phyloP scores from a whole-genome alignment of 2,113 vertebrate species.

The Tupaia chinensis region DNA sequence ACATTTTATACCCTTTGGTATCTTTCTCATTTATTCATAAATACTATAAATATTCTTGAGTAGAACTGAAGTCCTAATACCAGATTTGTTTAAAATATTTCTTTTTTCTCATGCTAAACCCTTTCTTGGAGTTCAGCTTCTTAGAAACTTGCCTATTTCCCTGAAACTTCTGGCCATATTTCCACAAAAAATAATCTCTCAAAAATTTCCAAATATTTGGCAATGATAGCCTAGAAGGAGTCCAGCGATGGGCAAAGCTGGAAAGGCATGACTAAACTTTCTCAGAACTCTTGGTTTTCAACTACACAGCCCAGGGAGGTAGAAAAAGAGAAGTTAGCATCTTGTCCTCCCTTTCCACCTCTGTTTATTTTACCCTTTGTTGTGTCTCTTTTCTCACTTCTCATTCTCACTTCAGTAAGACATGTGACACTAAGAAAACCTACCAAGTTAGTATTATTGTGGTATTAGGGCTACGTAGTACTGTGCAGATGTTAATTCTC shows the following conservation, averaged over 20 bases:
- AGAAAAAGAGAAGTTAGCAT: background rate
- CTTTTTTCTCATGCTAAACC: conserved; percentile 24
- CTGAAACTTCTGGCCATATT: conserved; percentile 64
- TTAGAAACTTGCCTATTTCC: conserved; percentile 66
- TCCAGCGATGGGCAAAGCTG: conserved; percentile 45
- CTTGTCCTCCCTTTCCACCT: background rate
- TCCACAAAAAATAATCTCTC: conserved; percentile 61
- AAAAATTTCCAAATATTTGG: conserved; percentile 67
- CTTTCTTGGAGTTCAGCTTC: conserved; percentile 43
- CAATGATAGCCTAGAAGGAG: background rate
- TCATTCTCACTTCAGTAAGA: background rate
- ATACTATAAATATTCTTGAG: conserved; percentile 41
- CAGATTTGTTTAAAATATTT: conserved; percentile 60
- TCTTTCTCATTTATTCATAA: conserved; percentile 57
- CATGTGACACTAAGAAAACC: background rate
- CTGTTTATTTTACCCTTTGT: background rate
- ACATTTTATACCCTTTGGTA: conserved; percentile 18
- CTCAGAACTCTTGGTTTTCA: conserved; percentile 61
- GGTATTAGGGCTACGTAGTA: background rate
- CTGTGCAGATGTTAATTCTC: background rate
- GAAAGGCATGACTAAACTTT: conserved; percentile 56
- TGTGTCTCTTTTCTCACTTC: background rate
- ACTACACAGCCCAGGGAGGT: background rate
- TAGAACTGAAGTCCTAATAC: conserved; percentile 11
- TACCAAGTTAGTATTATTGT: background rate